Evolutionary conservation across 2,113 vertebrate genomes (phyloP).

Genomic region (Labeo rohita): DNA sequence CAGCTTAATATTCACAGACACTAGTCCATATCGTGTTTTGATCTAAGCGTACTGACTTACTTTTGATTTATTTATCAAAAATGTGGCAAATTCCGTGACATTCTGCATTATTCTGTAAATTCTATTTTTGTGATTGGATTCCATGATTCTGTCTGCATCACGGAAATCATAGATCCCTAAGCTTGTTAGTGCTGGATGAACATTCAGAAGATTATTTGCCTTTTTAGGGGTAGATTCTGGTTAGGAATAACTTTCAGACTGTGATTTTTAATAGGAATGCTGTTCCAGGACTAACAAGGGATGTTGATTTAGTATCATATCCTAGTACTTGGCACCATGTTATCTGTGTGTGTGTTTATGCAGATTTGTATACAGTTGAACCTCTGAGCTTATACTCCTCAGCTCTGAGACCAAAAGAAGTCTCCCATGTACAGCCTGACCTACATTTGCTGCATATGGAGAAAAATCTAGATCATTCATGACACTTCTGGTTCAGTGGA

Average conservation of each 20-base stretch:
- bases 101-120: too few relatives aligned
- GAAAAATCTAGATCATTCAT: conserved; percentile 3
- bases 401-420: conserved; percentile 21
- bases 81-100: too few relatives aligned
- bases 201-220: background rate
- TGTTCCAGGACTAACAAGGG: background rate
- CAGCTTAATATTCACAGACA: too few relatives aligned
- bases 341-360: background rate
- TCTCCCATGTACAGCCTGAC: conserved; percentile 36
- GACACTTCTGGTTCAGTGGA: conserved; percentile 14
- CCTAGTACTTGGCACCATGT: background rate
- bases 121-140: too few relatives aligned
- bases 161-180: too few relatives aligned
- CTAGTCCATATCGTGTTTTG: too few relatives aligned
- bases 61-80: too few relatives aligned
- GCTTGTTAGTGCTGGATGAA: background rate
- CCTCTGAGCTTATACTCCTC: background rate
- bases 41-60: too few relatives aligned
- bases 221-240: background rate
- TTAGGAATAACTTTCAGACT: background rate
- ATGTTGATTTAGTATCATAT: conserved; percentile 14
- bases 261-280: background rate
- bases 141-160: too few relatives aligned
- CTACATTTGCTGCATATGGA: conserved; percentile 34
- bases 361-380: conserved; percentile 10